Evolutionary conservation across 1,140 invertebrate genomes (phyloP), one percentile per base, ranked within the genome.

Genomic region (Trichonephila clavata): DNA sequence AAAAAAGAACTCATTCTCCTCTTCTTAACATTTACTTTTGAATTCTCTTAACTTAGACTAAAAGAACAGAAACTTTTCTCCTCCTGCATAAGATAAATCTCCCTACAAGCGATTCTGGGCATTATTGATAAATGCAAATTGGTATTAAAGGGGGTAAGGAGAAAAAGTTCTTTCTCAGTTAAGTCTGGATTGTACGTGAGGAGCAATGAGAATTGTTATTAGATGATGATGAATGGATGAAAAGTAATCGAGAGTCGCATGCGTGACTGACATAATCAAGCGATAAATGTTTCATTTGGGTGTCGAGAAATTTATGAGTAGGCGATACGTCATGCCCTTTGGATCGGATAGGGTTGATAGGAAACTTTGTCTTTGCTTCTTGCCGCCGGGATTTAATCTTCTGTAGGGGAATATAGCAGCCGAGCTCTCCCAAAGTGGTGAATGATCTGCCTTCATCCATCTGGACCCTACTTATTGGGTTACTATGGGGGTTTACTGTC

Each of bases 91-190:
- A 50, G 50, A 50, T 50, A 13, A 7, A 50, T 50, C 10, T 50
- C 50, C 50, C 50, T 5, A 50, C 4, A 10, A 50, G 50, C 50
- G 50, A 10, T 21, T 63, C 71, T 77, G 7, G 24, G 27, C 71
- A 16, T 32, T 39, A 77, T 77, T 77, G 71, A 77, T 77, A 77
- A 39, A 77, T 77, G 71, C 71, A 77, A 77, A 77, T 77, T 77
- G 71, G 27, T 27, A 27, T 16, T 5, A 16, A 77, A 77, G 27
- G 27, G 27, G 7, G 7, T 50, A 50, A 13, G 50, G 10, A 50
- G 5, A 77, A 39, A n/a, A 77, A 32, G 68, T 77, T 27, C 32
- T 39, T 77, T 77, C 24, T 24, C 24, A 32, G 14, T 24, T 27
- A n/a, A 13, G 65, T n/a, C n/a, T 21, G 24, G 27, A 27, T 39